Evolutionary conservation across 2,888 invertebrate species (phyloP).

Genomic region (Drosophila nr. perissopoda): DNA sequence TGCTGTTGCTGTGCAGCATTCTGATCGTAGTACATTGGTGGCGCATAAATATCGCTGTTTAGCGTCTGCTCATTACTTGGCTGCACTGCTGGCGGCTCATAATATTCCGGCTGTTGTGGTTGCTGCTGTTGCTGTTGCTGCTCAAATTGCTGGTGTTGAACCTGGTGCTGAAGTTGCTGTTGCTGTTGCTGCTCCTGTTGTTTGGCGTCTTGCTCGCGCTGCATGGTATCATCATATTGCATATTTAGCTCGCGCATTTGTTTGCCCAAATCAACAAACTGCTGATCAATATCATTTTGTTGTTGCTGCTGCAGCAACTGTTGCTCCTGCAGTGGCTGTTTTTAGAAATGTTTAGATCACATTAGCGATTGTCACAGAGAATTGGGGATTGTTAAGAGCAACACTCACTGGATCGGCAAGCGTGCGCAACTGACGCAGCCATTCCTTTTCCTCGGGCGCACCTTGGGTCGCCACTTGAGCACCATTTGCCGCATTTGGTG

Average conservation of each 20-base stretch:
- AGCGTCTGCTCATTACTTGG: constrained; percentile 33
- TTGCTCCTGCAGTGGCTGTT: constrained; percentile 52
- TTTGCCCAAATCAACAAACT: constrained; percentile 84
- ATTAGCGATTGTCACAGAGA: background rate
- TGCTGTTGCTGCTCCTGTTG: constrained; percentile 33
- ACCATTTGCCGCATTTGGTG: constrained; percentile 57
- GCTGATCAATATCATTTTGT: constrained; percentile 81
- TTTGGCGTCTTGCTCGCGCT: constrained; percentile 49
- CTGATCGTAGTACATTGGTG: constrained; percentile 47
- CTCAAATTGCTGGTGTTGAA: constrained; percentile 18
- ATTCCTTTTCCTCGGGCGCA: constrained; percentile 81
- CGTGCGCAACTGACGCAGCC: constrained; percentile 83
- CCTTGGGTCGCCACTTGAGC: constrained; percentile 38
- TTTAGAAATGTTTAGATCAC: background rate
- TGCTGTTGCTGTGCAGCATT: constrained; percentile 44
- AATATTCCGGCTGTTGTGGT: constrained; percentile 33
- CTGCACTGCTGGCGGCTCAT: constrained; percentile 32
- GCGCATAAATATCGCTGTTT: constrained; percentile 28
- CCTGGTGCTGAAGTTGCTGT: constrained; percentile 5
- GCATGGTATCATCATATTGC: constrained; percentile 75
- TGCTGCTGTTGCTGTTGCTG: constrained; percentile 25
- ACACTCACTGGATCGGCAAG: constrained; percentile 65
- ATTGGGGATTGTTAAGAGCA: background rate
- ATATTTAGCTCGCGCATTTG: constrained; percentile 84
- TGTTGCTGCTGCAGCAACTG: constrained; percentile 42